Percentiles rank a stretch among this genome's conserved stretches.
These are phyloP conservation scores for Lochmaea crataegi DNA, from an alignment of 2,888 invertebrate species.

Conservation along the genomic window DNA sequence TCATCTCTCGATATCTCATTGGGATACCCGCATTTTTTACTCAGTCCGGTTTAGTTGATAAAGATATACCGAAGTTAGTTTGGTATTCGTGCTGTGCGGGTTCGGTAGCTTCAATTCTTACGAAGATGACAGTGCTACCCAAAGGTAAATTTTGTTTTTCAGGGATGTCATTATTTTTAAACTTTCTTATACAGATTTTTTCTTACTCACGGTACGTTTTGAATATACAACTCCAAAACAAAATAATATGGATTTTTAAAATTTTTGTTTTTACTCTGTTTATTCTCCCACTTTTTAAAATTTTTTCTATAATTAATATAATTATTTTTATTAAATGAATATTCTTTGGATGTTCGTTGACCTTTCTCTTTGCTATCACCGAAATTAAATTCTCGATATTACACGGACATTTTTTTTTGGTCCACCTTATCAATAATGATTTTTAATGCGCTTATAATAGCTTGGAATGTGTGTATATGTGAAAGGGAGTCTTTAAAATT, in stretches of 20 bases:
- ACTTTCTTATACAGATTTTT: neutral
- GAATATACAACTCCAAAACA: too few relatives aligned
- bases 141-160: neutral
- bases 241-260: too few relatives aligned
- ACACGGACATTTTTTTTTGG: too few relatives aligned
- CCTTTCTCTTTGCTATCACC: neutral
- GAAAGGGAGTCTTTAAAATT: too few relatives aligned
- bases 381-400: neutral
- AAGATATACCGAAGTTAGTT: slow-evolving; percentile 11
- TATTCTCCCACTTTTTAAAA: too few relatives aligned
- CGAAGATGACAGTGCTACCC: neutral
- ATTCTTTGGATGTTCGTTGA: neutral
- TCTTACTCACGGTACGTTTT: neutral
- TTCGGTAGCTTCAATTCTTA: neutral
- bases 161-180: neutral
- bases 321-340: neutral
- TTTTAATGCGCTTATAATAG: neutral
- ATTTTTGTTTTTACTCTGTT: too few relatives aligned
- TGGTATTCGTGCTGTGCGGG: neutral
- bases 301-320: too few relatives aligned
- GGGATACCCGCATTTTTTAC: slow-evolving; percentile 19
- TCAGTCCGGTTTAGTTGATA: slow-evolving; percentile 16
- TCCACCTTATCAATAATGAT: neutral
- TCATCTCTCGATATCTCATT: slow-evolving; percentile 9
- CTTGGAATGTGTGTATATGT: too few relatives aligned